Base-by-base conservation (phyloP, 2,113 vertebrate genomes). In the Hippocampus guttulatus region DNA sequence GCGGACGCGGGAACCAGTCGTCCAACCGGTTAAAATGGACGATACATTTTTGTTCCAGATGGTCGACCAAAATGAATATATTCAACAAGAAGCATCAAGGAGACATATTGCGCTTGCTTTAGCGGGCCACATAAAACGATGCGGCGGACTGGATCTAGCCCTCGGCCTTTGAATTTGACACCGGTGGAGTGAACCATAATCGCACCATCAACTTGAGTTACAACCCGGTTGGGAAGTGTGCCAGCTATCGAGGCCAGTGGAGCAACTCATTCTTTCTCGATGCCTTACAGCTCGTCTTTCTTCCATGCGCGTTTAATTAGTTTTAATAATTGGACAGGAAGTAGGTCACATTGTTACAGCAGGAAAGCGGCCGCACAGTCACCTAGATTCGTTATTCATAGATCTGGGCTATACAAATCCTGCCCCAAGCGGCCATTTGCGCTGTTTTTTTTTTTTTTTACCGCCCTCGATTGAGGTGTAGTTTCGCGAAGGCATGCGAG, bases 271-370 rank as follows among this genome's bases (percentile, higher is more conserved):
- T 83, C 82, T 64, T 41, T 60, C 33, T 5, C 58, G 68, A 16
- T 49, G 67, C 16, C 74, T 71, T 76, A 69, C 75, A 52, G 67
- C 12, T 55, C 27, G 73, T n/a, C 75, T 38, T 8, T 49, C 72
- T 73, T 60, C 70, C 27, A 40, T 1, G 10, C 74, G 25, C 14
- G 69, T 78, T 77, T 85, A 82, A 86, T 89, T 82, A 84, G 81
- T 74, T 82, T 38, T 3, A 81, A 76, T 83, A 81, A 85, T 84
- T 79, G 80, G 58, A 80, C 64, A n/a, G 68, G 14, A 89, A 87
- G 62, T 83, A 73, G 87, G 87, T 7, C 79, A 71, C 78, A 0
- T 54, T 47, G 67, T 76, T 81, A 76, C 60, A 10, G 25, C 8
- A 68, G 3, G n/a, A 61, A 61, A 61, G 16, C 6, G 10, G 27